Base-by-base conservation (phyloP, 2,888 invertebrate species). In the Tetropium fuscum region DNA sequence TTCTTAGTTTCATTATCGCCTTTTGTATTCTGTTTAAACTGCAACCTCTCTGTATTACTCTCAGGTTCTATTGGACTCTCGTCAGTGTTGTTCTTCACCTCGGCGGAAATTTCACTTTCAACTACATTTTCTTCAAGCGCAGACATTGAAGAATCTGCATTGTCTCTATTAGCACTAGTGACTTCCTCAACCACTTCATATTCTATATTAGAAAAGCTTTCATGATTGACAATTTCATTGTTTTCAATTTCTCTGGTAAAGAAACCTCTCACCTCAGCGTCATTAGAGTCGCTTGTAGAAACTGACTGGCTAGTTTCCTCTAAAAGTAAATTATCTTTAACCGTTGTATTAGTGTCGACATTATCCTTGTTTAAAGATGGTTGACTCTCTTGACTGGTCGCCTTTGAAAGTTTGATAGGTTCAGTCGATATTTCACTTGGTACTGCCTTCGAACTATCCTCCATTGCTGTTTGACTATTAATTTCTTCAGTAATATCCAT, bases 141-240 rank as follows among this genome's bases (percentile, higher is more conserved):
- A 2, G 16, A 44, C 16, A n/a, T 16, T 13, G 10, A 15, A 27
- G 44, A 44, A 22, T 48, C 36, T 15, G 16, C 22, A 47, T 43
- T 38, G 10, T 54, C 30, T 48, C 32, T 41, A 32, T 15, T n/a
- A 2, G 34, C 40, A 38, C 19, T 34, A 4, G 4, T 27, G 11
- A 10, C 8, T 27, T 11, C 16, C 2, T 45, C 5, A 5, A 16
- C n/a, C 18, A 18, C 16, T 51, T 16, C 40, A 27, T 13, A 38
- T 15, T 48, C 32, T 48, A 48, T 36, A 10, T 10, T 16, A 4
- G 51, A 27, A 27, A 51, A 25, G 10, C 40, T 47, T 41, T 60
- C 59, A 10, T 66, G 62, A 25, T 58, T 60, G 1, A 64, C 53
- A n/a, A 49, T 54, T 45, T 66, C 63, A 18, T 61, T 55, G 36